Base-by-base conservation (phyloP, 2,113 vertebrate genomes). In the Chascanopsetta lugubris region DNA sequence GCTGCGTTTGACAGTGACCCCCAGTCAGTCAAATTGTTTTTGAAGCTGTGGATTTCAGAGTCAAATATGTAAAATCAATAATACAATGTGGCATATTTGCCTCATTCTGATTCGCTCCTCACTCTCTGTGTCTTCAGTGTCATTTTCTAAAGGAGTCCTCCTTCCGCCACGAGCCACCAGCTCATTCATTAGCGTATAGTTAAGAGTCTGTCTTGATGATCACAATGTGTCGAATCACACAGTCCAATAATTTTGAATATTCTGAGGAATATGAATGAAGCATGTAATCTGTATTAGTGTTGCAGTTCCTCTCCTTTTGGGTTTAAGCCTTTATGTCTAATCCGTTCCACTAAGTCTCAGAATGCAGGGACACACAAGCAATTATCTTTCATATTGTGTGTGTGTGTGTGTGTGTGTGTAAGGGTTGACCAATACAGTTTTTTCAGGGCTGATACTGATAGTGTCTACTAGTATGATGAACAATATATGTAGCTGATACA, bases 11-110 rank as follows among this genome's bases (percentile, higher is more conserved):
- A 72, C 51, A 72, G 27, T 21, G 21, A 34, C 32, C 12, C 21
- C 64, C 9, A 51, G 25, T 58, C 24, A 47, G 40, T 64, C 51
- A 13, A 11, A 30, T 27, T 17, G 6, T 45, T 38, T 36, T 75
- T 75, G 54, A 84, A 67, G 38, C 53, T 48, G 15, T 40, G 17
- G 27, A 61, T 74, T 70, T 73, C 57, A 65, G 22, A 78, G 59
- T 50, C 47, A 54, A 43, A 30, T n/a, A 5, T 18, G 12, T 10
- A 46, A 59, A 50, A 84, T 84, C 53, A 84, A 87, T 79, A 80
- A 66, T 76, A 48, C 27, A 80, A 9, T 11, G 20, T 6, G 13
- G 29, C 59, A 60, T 32, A 45, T 65, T 70, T 74, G 57, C 21
- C 49, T 54, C 6, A 50, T 61, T 62, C 36, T 72, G 34, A 71